Base-by-base conservation (phyloP, 2,797 vertebrate genomes). In the Notolepis coatsorum region DNA sequence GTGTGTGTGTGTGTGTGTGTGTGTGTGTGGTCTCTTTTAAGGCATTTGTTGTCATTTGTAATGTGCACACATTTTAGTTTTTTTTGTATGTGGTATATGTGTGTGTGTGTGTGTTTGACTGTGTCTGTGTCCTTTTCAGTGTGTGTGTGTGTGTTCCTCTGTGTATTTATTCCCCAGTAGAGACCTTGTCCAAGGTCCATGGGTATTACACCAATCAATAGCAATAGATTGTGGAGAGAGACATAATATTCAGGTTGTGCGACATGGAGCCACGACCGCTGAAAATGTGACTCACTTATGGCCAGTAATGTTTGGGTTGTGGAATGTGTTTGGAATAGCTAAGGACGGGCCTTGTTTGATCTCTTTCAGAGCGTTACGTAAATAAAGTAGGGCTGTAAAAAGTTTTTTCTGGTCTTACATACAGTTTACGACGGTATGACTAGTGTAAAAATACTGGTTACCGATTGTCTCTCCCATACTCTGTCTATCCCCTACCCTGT, bases 201-300 rank as follows among this genome's bases (percentile, higher is more conserved):
- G 8, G 61, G 67, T 55, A 50, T 63, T 75, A 61, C 64, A 77
- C n/a, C n/a, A 77, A 59, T 66, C 56, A 41, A n/a, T n/a, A n/a
- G 35, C 7, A 55, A 67, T 38, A 65, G 53, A 48, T 71, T 47
- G 47, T 65, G 54, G 49, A 77, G 59, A 5, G 5, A 21, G 15
- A 21, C n/a, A 57, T 53, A 61, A 23, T 23, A 21, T 61, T 58
- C 13, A 30, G 25, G 27, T 68, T 67, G 48, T 51, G 28, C 46
- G 73, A 75, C 53, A 51, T 17, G 7, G 21, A 48, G 12, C 45
- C 71, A 72, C 50, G 37, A 31, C 39, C 42, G 20, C 39, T 46
- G 30, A n/a, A n/a, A 37, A 37, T n/a, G 15, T 37, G 10, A 37
- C 35, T 37, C 15, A 37, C 35, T 25, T 37, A 59, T 12, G 28